phyloP scores from a whole-genome alignment of 2,797 vertebrate species.

The Octomys mimax region DNA sequence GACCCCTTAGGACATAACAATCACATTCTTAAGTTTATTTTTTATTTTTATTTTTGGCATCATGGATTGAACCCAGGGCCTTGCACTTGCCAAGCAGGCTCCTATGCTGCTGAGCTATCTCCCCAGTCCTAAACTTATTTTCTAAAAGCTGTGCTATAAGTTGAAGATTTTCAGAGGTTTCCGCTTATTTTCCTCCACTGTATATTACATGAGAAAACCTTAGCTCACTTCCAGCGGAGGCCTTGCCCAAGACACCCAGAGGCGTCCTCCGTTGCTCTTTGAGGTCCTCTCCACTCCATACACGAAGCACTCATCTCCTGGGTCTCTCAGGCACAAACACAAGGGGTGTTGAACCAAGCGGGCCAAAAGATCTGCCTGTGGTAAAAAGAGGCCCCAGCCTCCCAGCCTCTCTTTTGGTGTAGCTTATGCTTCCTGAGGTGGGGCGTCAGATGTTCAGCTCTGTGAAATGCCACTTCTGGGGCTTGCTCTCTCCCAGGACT shows the following conservation, averaged over 20 bases:
- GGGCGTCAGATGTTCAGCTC: background rate
- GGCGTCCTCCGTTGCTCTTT: background rate
- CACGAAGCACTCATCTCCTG: background rate
- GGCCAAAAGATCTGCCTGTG: constrained; percentile 30
- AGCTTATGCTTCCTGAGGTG: background rate
- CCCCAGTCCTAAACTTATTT: background rate
- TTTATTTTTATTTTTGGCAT: too few species aligned
- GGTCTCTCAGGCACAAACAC: background rate
- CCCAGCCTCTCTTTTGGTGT: background rate
- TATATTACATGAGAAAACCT: background rate
- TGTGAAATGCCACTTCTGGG: background rate
- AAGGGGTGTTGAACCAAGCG: background rate
- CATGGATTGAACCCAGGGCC: too few species aligned
- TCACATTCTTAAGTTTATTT: constrained; percentile 26
- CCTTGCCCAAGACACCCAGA: background rate
- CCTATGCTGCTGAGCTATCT: too few species aligned
- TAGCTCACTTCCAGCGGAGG: background rate
- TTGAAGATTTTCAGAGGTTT: background rate
- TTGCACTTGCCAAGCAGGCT: too few species aligned
- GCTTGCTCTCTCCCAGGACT: background rate
- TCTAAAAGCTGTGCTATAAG: background rate
- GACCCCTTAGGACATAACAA: too few species aligned
- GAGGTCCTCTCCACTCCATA: background rate
- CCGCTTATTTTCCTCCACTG: background rate
- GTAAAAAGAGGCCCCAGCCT: background rate